A percentile compares a stretch with the other conserved stretches of the same genome.
These are phyloP conservation scores for Trichomycterus rosablanca DNA, from an alignment of 2,113 vertebrate species.

Conservation along the genomic window DNA sequence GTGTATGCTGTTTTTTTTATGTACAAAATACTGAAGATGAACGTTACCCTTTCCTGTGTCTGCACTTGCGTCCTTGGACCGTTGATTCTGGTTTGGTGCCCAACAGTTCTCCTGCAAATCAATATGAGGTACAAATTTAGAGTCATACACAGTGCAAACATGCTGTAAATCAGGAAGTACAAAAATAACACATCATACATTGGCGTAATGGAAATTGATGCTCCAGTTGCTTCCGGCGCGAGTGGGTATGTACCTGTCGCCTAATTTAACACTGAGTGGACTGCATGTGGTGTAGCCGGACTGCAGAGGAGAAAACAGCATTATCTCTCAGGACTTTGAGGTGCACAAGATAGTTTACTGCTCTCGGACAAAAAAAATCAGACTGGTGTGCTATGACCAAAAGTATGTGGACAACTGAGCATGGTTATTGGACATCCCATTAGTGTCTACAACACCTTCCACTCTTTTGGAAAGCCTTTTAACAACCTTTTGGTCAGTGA, in stretches of 20 bases:
- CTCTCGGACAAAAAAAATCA: background rate
- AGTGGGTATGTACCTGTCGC: conserved; percentile 73
- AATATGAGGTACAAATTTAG: too few species aligned
- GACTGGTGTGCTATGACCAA: too few species aligned
- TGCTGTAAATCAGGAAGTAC: background rate
- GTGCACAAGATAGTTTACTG: background rate
- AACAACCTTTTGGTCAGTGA: too few species aligned
- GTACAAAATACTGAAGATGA: too few species aligned
- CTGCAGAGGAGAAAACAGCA: conserved; percentile 39
- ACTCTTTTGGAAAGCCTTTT: too few species aligned
- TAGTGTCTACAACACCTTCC: too few species aligned
- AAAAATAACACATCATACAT: conserved; percentile 52
- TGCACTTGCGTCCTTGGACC: conserved; percentile 67
- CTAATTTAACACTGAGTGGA: conserved; percentile 66
- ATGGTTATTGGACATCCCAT: too few species aligned
- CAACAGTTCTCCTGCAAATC: conserved; percentile 69
- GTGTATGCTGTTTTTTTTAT: too few species aligned
- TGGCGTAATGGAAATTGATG: conserved; percentile 75
- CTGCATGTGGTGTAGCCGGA: conserved; percentile 62
- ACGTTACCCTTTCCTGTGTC: conserved; percentile 72
- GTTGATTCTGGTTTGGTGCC: conserved; percentile 70
- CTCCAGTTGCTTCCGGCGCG: conserved; percentile 78
- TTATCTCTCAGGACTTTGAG: background rate
- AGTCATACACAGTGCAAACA: too few species aligned
- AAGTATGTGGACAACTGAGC: too few species aligned